Evolutionary conservation across 1,140 invertebrate species (phyloP).

Genomic region (Anoplophora glabripennis): DNA sequence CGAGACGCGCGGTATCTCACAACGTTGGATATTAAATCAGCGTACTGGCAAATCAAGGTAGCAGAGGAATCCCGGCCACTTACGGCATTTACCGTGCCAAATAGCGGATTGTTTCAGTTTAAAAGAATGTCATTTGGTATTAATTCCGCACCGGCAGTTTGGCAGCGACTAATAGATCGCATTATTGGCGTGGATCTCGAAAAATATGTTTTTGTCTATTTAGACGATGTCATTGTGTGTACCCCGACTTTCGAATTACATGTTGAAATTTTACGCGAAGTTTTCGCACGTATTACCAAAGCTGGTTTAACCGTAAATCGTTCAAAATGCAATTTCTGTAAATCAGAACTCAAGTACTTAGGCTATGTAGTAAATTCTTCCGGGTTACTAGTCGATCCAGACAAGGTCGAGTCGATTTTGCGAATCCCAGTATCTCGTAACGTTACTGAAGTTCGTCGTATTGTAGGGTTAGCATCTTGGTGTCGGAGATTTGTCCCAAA

Average conservation of each 20-base stretch:
- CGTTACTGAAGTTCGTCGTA: constrained; percentile 42
- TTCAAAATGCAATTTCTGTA: constrained; percentile 42
- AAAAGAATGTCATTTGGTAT: constrained; percentile 42
- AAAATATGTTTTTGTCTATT: constrained; percentile 27
- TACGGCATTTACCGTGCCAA: constrained; percentile 48
- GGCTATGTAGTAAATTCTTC: constrained; percentile 41
- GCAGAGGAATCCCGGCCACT: constrained; percentile 39
- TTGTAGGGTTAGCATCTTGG: constrained; percentile 51
- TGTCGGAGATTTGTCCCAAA: constrained; percentile 46
- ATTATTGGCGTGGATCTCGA: constrained; percentile 27
- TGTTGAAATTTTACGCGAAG: constrained; percentile 1
- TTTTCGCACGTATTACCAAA: neutral
- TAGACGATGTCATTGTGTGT: constrained; percentile 43
- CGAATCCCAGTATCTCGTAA: neutral
- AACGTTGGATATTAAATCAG: constrained; percentile 37
- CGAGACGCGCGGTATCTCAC: constrained; percentile 35
- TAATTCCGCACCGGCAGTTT: constrained; percentile 39
- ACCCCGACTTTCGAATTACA: constrained; percentile 28
- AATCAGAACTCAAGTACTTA: constrained; percentile 37
- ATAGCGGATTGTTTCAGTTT: constrained; percentile 31
- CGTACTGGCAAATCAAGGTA: constrained; percentile 49
- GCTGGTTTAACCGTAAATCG: constrained; percentile 31
- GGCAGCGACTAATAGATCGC: constrained; percentile 21
- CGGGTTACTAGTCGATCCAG: constrained; percentile 41
- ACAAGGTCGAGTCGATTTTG: constrained; percentile 45